Conservation (phyloP, 2,888 invertebrate genomes). For the Xiphydria camelus region DNA sequence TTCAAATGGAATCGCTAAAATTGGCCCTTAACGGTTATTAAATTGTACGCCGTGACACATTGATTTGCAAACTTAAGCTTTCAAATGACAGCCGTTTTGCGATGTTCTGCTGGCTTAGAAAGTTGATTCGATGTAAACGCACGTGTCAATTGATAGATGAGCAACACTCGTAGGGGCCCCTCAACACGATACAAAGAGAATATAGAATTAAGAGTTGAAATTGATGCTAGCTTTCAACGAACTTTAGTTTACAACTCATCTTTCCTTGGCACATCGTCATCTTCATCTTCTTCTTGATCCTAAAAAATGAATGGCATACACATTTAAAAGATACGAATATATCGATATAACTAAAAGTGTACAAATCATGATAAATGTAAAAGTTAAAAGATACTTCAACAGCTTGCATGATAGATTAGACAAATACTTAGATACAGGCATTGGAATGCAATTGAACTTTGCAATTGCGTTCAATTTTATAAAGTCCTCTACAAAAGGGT, state of each 20-base stretch:
- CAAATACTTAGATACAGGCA: too few species aligned
- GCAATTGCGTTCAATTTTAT: conserved; percentile 10
- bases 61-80: conserved; percentile 19
- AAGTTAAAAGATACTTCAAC: neutral
- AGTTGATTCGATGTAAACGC: conserved; percentile 7
- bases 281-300: conserved; percentile 71
- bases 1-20: too few species aligned
- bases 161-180: too few species aligned
- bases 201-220: conserved; percentile 3
- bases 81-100: conserved; percentile 14
- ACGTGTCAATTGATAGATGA: conserved; percentile 7
- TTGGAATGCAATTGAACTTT: conserved; percentile 2
- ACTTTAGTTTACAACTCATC: conserved; percentile 73
- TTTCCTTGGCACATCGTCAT: conserved; percentile 73
- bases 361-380: neutral
- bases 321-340: conserved; percentile 5
- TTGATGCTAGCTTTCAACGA: conserved; percentile 31
- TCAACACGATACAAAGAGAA: conserved; percentile 1
- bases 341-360: conserved; percentile 6
- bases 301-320: conserved; percentile 31
- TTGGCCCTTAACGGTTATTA: conserved; percentile 21
- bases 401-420: too few species aligned
- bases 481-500: too few species aligned
- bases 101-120: neutral
- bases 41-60: conserved; percentile 23